A percentile compares a stretch with the other conserved stretches of the same genome.
Conservation (phyloP, 2,113 vertebrate genomes). For the Macrotis lagotis region DNA sequence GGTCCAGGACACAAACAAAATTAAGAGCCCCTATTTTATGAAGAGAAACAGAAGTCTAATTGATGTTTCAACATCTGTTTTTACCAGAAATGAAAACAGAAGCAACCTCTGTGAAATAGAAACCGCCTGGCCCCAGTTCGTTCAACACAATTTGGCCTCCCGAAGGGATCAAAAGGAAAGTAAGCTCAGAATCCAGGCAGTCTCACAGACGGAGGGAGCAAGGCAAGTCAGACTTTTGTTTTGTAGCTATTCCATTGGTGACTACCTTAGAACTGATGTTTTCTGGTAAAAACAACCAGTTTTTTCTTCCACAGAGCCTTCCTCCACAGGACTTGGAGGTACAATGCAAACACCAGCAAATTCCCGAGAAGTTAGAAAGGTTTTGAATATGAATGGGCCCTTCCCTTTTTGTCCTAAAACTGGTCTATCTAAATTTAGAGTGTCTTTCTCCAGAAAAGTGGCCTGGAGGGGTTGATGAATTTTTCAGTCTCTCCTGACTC, state of each 20-base stretch:
- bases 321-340: neutral
- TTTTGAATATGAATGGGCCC: neutral
- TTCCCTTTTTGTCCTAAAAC: neutral
- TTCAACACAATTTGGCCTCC: neutral
- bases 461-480: neutral
- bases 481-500: neutral
- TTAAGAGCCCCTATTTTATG: neutral
- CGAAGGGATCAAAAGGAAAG: neutral
- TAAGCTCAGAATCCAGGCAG: neutral
- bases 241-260: neutral
- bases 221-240: neutral
- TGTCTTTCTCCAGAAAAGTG: neutral
- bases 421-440: too few relatives aligned
- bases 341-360: neutral
- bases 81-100: neutral
- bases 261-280: neutral
- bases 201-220: neutral
- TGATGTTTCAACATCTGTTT: neutral
- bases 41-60: neutral
- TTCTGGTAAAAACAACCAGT: neutral
- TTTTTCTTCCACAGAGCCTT: neutral
- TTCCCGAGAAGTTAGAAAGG: neutral
- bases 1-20: neutral
- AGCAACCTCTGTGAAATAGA: neutral
- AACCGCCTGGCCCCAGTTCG: neutral